These are phyloP conservation scores for Cyprinus carpio DNA, from an alignment of 2,113 vertebrate genomes.

Conservation along the genomic window DNA sequence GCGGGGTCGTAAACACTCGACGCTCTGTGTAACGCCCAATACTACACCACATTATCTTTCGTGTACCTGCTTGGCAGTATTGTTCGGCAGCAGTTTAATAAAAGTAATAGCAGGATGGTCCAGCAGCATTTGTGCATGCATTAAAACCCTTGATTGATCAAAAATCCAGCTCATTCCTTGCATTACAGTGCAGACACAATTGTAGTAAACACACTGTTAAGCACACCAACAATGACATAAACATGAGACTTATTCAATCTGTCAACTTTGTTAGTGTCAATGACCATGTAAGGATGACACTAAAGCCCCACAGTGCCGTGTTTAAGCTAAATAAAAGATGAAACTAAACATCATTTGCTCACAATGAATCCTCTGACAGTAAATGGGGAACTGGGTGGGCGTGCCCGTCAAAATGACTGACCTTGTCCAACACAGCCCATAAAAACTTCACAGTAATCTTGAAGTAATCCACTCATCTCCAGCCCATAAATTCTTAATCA, in stretches of 20 bases:
- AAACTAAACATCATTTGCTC: background rate
- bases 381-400: no score
- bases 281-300: background rate
- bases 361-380: no score
- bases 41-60: constrained; percentile 55
- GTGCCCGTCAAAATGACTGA: background rate
- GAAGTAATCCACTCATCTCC: background rate
- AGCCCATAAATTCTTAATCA: background rate
- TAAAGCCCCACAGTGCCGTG: background rate
- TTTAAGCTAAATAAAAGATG: background rate
- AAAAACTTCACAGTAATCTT: background rate
- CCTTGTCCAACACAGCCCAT: background rate
- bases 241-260: background rate
- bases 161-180: background rate
- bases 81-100: constrained; percentile 3
- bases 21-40: constrained; percentile 43
- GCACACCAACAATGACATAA: background rate
- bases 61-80: constrained; percentile 4
- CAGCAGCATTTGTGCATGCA: constrained; percentile 8
- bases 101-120: constrained; percentile 3
- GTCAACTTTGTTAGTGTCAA: background rate
- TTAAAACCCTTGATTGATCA: background rate
- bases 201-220: constrained; percentile 4
- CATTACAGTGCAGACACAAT: background rate
- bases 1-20: constrained; percentile 35